Percentiles rank a stretch among this genome's conserved stretches.
These are phyloP conservation scores for Atta cephalotes DNA, from an alignment of 1,140 invertebrate species.

Conservation along the genomic window DNA sequence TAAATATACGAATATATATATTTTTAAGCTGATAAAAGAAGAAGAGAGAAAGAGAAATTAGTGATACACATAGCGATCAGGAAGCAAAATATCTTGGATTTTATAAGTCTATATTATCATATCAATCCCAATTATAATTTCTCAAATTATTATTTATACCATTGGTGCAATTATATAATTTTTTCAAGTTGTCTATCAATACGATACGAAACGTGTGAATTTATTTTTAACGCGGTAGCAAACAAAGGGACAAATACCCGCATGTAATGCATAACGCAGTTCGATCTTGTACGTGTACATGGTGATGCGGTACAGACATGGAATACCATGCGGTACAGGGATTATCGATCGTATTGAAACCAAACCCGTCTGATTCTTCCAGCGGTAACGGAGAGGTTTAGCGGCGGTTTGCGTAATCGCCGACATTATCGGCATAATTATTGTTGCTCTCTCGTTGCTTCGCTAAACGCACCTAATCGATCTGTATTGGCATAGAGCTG, in stretches of 20 bases:
- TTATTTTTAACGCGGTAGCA: neutral
- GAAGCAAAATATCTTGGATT: neutral
- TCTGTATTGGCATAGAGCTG: constrained; percentile 9
- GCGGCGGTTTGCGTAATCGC: constrained; percentile 30
- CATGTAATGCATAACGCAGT: constrained; percentile 23
- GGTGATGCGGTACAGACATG: constrained; percentile 25
- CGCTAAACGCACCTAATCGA: constrained; percentile 30
- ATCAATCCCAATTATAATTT: constrained; percentile 7
- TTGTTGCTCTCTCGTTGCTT: neutral
- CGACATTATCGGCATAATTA: constrained; percentile 55
- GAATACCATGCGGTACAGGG: constrained; percentile 27
- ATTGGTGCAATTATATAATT: neutral
- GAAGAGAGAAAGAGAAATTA: neutral
- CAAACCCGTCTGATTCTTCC: constrained; percentile 50
- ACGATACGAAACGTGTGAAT: neutral
- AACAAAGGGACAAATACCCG: constrained; percentile 8
- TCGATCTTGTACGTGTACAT: neutral
- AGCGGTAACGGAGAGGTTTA: constrained; percentile 18
- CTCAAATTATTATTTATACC: neutral
- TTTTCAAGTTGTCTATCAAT: neutral
- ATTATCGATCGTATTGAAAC: constrained; percentile 52
- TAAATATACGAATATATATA: neutral
- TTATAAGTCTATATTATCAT: neutral
- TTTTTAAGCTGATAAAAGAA: neutral
- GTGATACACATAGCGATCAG: neutral